These are phyloP conservation scores for Diadegma fenestrale DNA, from an alignment of 2,888 invertebrate species.

Conservation along the genomic window DNA sequence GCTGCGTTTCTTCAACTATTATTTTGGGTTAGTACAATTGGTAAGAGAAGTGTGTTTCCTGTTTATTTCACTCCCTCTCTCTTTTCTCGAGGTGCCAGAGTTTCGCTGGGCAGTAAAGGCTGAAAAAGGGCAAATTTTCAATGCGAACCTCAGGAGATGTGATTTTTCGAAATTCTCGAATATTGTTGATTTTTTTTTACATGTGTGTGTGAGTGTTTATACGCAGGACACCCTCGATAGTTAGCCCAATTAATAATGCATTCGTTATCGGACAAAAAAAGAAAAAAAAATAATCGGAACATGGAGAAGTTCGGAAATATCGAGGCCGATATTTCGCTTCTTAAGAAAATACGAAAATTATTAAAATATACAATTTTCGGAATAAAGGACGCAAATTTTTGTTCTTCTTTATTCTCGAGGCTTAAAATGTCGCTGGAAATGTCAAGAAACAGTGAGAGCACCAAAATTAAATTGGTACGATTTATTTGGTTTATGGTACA, in stretches of 20 bases:
- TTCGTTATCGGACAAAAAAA: not conserved
- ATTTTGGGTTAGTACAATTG: constrained; percentile 61
- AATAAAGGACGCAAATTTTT: constrained; percentile 12
- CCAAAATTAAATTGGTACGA: constrained; percentile 65
- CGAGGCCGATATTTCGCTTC: constrained; percentile 55
- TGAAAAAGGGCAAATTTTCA: constrained; percentile 44
- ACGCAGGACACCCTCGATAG: constrained; percentile 37
- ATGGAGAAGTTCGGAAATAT: constrained; percentile 54
- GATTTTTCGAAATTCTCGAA: constrained; percentile 73
- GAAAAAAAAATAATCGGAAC: constrained; percentile 6
- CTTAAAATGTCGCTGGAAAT: constrained; percentile 31
- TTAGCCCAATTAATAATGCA: constrained; percentile 4
- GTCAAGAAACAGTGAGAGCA: constrained; percentile 49
- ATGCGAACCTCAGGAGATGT: constrained; percentile 83
- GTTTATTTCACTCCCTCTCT: constrained; percentile 4
- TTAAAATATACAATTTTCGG: constrained; percentile 23
- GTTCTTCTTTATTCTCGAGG: constrained; percentile 28
- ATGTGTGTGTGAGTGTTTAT: constrained; percentile 22
- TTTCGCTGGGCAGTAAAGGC: constrained; percentile 61
- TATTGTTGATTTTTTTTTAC: constrained; percentile 18
- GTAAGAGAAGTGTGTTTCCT: constrained; percentile 54
- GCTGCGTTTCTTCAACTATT: constrained; percentile 55
- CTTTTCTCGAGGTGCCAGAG: constrained; percentile 56
- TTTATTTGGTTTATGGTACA: constrained; percentile 79
- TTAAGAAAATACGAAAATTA: constrained; percentile 26